These are phyloP conservation scores for Cichlasoma orientale DNA, from an alignment of 2,797 vertebrate species.

Conservation along the genomic window DNA sequence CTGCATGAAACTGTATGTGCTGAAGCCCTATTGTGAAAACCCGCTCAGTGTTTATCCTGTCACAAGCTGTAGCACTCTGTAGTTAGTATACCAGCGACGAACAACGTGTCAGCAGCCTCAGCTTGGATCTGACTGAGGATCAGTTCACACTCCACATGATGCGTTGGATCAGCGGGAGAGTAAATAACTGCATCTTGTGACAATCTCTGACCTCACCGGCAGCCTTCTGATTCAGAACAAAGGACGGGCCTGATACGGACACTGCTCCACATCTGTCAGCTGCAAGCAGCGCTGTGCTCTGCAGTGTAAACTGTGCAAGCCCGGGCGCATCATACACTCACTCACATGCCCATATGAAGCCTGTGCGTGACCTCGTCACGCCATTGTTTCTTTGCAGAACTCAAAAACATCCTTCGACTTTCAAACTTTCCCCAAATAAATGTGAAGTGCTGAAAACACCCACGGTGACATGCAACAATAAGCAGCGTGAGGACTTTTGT, in stretches of 20 bases:
- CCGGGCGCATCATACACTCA: not conserved
- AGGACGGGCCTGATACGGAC: conserved; percentile 52
- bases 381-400: not conserved
- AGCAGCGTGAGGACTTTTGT: not conserved
- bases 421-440: not conserved
- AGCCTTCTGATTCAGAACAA: conserved; percentile 68
- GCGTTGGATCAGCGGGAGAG: conserved; percentile 25
- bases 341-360: conserved; percentile 19
- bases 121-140: conserved; percentile 21
- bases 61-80: conserved; percentile 54
- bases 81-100: conserved; percentile 22
- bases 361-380: conserved; percentile 34
- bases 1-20: conserved; percentile 79
- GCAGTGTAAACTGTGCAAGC: not conserved
- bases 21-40: conserved; percentile 63
- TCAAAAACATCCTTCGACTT: not conserved
- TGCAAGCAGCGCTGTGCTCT: not conserved
- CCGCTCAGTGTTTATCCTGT: conserved; percentile 51
- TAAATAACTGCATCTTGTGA: conserved; percentile 69
- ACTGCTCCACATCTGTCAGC: conserved; percentile 24
- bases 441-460: not conserved
- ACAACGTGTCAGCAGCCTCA: conserved; percentile 32
- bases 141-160: not conserved
- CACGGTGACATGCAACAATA: not conserved
- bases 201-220: conserved; percentile 73